Conservation (phyloP, 2,797 vertebrate genomes). For the Labroides dimidiatus region DNA sequence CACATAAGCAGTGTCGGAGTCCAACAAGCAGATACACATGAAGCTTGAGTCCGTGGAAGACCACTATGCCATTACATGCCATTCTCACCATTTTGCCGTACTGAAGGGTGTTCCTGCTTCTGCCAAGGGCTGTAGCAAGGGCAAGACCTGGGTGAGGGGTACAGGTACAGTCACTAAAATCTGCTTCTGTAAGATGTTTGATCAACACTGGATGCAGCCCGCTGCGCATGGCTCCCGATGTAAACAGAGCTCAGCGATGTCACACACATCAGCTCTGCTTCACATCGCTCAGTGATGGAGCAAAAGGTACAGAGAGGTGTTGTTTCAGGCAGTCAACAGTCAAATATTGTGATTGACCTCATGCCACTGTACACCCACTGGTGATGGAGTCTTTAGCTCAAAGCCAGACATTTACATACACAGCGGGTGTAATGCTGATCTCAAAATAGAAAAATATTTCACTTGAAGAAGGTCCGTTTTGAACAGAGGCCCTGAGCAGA, state of each 20-base stretch:
- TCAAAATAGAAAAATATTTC: too few species aligned
- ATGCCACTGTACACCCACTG: slow-evolving; percentile 32
- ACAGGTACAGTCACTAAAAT: slow-evolving; percentile 45
- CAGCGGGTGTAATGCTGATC: neutral
- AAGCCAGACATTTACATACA: slow-evolving; percentile 42
- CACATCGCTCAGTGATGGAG: slow-evolving; percentile 24
- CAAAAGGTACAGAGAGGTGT: slow-evolving; percentile 45
- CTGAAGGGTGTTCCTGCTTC: slow-evolving; percentile 35
- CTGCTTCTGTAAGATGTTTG: slow-evolving; percentile 52
- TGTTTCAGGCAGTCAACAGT: slow-evolving; percentile 45
- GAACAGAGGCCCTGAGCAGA: too few species aligned
- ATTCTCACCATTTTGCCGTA: slow-evolving; percentile 40
- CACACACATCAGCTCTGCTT: slow-evolving; percentile 39
- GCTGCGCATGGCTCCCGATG: slow-evolving; percentile 8
- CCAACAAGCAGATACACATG: slow-evolving; percentile 52
- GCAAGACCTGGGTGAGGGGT: slow-evolving; percentile 33
- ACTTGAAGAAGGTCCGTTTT: too few species aligned
- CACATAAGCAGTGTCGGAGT: slow-evolving; percentile 23
- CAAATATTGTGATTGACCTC: slow-evolving; percentile 54
- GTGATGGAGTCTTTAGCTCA: slow-evolving; percentile 42
- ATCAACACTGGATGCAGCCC: slow-evolving; percentile 23
- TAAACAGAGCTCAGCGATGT: slow-evolving; percentile 39
- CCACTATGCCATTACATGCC: slow-evolving; percentile 69
- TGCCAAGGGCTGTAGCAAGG: neutral
- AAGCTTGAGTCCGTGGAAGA: slow-evolving; percentile 63